Evolutionary conservation across 2,797 vertebrate species (phyloP), one percentile per base, ranked within the genome.

Genomic region (Smutsia temminckii): DNA sequence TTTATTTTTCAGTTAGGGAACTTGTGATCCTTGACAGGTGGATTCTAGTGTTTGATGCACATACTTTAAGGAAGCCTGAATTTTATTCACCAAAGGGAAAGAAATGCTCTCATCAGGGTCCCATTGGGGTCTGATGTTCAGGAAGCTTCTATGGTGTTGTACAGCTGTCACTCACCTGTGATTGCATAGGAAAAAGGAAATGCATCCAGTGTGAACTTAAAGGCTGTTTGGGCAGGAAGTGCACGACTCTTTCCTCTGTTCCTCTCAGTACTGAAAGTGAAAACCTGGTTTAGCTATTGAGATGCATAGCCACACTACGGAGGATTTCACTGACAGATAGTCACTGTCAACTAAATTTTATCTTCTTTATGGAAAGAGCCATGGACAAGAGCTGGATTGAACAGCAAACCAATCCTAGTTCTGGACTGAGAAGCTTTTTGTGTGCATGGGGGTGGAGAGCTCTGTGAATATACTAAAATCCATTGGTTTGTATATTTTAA

Each of bases 1-100:
- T 94, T 91, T 75, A 59, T 79, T 72, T 97, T 94, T 93, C 32
- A 91, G 29, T 92, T 20, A 95, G 55, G 51, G 51, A 95, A 68
- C 42, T 42, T 91, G 74, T 51, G 16, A 84, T 79, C 55, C 68
- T 77, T 93, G 37, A 63, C 32, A 93, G 55, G 57, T 85, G 25
- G 53, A 27, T n/a, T 53, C 71, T 51, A 57, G 20, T 79, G 29
- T 80, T 64, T 90, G 40, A 69, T 23, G 42, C 42, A 55, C 7
- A 84, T 20, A 53, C 37, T 51, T 37, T 37, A 85, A 68, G 59
- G 32, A 90, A 46, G 11, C 27, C 59, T 93, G 75, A 63, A 72
- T 80, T 84, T 93, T 89, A 77, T 18, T 46, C 66, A 86, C 8
- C 71, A 34, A 88, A 51, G n/a, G 49, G 46, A 85, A 88, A 69